Base-by-base conservation (phyloP, 2,113 vertebrate species). In the Brachionichthys hirsutus region DNA sequence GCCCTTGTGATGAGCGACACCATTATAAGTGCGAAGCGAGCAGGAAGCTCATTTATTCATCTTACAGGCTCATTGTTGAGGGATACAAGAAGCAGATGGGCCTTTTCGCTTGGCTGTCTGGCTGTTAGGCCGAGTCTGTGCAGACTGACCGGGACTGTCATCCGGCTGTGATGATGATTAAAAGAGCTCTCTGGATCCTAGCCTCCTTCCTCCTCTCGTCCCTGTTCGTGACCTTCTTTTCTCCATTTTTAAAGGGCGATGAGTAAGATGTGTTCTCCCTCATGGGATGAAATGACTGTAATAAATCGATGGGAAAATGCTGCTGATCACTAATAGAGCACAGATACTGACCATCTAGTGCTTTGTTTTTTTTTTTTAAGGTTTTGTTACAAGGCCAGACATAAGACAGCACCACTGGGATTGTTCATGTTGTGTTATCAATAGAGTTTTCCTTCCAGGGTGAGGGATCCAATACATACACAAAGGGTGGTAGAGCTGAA, bases 101-200 rank as follows among this genome's bases (percentile, higher is more conserved):
- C 58, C 59, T 51, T 48, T 43, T 44, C 64, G 60, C 80, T 67
- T 34, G 52, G 62, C 55, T 54, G 77, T 85, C 36, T 38, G 36
- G 64, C 55, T 54, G 79, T 85, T 73, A 64, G 67, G 70, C 44
- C 19, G 12, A 40, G 77, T 74, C 73, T 34, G 41, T 13, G 6
- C 56, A 4, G 50, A 50, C 38, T 54, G 40, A 41, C 51, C 57
- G 34, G 41, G 22, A 55, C 74, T 84, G 88, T 83, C 87, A 84
- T 66, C 57, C 10, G 60, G 74, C n/a, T 1, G 58, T 81, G 84
- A 90, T 90, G 81, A 88, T 86, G 90, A 91, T 91, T 84, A 87
- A 91, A 77, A 78, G 58, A 77, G 78, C 83, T 73, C 69, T 44
- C 80, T 40, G 38, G 41, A 41, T 71, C 38, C 44, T 44, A 52